phyloP scores from a whole-genome alignment of 2,797 vertebrate genomes.

The Poecile montanus region DNA sequence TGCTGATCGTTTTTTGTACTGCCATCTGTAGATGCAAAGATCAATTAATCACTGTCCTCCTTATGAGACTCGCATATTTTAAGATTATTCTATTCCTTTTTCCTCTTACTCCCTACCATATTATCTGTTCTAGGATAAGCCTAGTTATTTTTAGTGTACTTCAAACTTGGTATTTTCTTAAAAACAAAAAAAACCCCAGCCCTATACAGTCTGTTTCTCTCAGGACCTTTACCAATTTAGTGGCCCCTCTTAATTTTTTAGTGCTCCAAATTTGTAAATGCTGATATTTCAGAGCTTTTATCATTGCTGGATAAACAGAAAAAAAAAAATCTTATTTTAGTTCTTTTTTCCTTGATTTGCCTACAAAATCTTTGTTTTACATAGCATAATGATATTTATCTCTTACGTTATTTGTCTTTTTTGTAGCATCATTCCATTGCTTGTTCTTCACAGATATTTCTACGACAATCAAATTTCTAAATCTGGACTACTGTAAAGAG shows the following conservation, averaged over 20 bases:
- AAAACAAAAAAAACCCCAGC: neutral
- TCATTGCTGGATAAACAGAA: neutral
- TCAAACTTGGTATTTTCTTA: neutral
- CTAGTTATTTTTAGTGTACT: neutral
- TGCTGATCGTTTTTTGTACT: slow-evolving; percentile 52
- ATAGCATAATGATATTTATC: neutral
- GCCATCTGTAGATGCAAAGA: slow-evolving; percentile 53
- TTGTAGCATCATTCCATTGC: neutral
- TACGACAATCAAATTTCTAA: neutral
- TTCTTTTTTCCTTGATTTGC: neutral
- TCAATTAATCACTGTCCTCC: slow-evolving; percentile 54
- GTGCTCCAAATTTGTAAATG: neutral
- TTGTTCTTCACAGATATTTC: neutral
- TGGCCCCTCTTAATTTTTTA: neutral
- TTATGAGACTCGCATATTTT: slow-evolving; percentile 22
- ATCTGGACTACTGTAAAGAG: neutral
- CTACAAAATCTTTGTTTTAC: neutral
- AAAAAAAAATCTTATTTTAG: neutral
- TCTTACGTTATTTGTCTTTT: neutral
- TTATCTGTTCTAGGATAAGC: slow-evolving; percentile 4
- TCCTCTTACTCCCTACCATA: neutral
- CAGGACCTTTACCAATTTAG: neutral
- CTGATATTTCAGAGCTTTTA: neutral
- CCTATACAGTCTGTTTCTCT: neutral
- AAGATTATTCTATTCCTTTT: neutral